Percentiles rank a stretch among this genome's conserved stretches.
These are phyloP conservation scores for Epirrhoe alternata DNA, from an alignment of 2,888 invertebrate genomes.

Conservation along the genomic window DNA sequence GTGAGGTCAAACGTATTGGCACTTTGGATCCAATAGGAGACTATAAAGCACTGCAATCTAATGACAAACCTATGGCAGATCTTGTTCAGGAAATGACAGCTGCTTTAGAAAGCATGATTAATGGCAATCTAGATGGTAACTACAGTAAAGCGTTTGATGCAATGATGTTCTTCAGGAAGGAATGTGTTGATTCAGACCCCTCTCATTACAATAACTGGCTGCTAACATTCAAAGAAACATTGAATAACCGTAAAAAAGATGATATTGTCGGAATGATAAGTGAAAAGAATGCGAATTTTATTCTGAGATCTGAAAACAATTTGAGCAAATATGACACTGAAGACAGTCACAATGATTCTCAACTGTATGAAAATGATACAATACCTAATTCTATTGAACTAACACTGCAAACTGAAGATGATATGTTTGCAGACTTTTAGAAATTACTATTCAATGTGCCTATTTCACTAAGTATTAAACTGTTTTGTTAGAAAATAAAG, in stretches of 20 bases:
- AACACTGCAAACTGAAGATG: constrained; percentile 68
- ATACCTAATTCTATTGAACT: constrained; percentile 67
- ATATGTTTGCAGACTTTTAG: constrained; percentile 78
- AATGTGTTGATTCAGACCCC: constrained; percentile 69
- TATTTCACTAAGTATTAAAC: constrained; percentile 6
- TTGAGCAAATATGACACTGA: constrained; percentile 63
- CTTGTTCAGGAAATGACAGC: constrained; percentile 65
- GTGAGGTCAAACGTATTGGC: constrained; percentile 75
- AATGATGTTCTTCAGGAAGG: constrained; percentile 66
- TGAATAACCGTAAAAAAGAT: constrained; percentile 60
- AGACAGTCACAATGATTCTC: constrained; percentile 68
- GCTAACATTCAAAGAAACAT: constrained; percentile 62
- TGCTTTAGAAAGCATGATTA: constrained; percentile 72
- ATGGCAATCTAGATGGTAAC: constrained; percentile 69
- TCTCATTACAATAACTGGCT: constrained; percentile 74
- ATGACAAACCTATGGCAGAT: constrained; percentile 63
- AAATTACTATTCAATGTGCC: not conserved
- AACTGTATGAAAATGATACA: constrained; percentile 77
- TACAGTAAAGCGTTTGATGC: constrained; percentile 68
- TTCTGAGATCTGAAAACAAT: constrained; percentile 69
- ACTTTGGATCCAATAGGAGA: constrained; percentile 86
- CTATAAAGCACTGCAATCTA: constrained; percentile 76
- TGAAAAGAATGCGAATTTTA: constrained; percentile 65
- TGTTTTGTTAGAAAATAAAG: constrained; percentile 1
- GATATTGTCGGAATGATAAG: constrained; percentile 59